Conservation (phyloP, 2,797 vertebrate species). For the Loriculus beryllinus region DNA sequence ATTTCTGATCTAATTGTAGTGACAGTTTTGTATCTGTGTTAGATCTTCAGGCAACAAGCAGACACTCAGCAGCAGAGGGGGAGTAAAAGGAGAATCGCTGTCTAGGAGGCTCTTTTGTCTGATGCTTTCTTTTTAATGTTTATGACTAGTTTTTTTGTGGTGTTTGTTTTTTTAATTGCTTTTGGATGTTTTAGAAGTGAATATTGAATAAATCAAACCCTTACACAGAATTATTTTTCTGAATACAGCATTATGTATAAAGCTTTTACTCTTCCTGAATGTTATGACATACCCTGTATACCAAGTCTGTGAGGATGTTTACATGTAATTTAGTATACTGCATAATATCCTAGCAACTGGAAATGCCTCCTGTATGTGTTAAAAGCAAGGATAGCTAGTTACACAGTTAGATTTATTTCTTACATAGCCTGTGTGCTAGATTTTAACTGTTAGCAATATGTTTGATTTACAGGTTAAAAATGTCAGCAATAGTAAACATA, state of each 20-base stretch:
- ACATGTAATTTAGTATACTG: conserved; percentile 51
- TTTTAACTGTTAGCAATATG: neutral
- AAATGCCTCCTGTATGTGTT: conserved; percentile 35
- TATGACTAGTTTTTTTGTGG: neutral
- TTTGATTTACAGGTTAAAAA: neutral
- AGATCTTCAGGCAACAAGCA: neutral
- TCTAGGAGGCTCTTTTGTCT: neutral
- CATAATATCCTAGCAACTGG: conserved; percentile 60
- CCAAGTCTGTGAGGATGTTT: conserved; percentile 52
- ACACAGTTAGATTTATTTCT: conserved; percentile 55
- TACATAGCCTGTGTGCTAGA: neutral
- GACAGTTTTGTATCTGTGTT: neutral
- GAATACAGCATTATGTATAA: neutral
- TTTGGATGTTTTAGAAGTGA: neutral
- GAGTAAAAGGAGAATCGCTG: neutral
- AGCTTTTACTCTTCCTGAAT: conserved; percentile 26
- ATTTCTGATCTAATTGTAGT: conserved; percentile 47
- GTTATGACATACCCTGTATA: conserved; percentile 1
- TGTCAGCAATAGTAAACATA: neutral
- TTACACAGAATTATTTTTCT: conserved; percentile 20
- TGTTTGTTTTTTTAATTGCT: neutral
- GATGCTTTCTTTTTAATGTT: neutral
- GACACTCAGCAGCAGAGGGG: neutral
- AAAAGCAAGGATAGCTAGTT: conserved; percentile 55
- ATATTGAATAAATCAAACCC: neutral